These are phyloP conservation scores for Hartigia nigra DNA, from an alignment of 2,888 invertebrate genomes.

Conservation along the genomic window DNA sequence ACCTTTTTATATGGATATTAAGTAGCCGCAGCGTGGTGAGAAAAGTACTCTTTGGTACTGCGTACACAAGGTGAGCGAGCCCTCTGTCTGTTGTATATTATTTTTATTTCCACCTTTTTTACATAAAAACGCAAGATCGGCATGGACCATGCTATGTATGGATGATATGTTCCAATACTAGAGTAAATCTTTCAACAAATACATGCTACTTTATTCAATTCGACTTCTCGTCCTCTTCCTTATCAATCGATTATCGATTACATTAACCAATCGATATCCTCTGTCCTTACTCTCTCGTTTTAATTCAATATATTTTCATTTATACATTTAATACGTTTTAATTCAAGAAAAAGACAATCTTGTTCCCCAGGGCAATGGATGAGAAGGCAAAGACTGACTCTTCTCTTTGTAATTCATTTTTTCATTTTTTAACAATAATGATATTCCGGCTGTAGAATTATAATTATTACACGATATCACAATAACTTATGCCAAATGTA, in stretches of 20 bases:
- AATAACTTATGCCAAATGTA: too few relatives aligned
- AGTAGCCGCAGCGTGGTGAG: conserved; percentile 37
- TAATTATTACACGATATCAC: too few relatives aligned
- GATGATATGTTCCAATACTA: conserved; percentile 64
- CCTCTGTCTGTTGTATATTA: conserved; percentile 64
- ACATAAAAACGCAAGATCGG: conserved; percentile 61
- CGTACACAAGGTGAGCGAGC: conserved; percentile 34
- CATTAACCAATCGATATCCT: background rate
- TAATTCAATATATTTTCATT: background rate
- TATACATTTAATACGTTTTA: background rate
- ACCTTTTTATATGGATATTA: conserved; percentile 53
- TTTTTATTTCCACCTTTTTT: conserved; percentile 65
- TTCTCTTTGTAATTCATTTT: background rate
- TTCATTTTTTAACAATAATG: background rate
- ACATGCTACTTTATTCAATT: conserved; percentile 29
- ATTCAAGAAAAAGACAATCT: background rate
- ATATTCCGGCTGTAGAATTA: background rate
- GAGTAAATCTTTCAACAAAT: conserved; percentile 65
- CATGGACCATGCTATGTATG: conserved; percentile 64
- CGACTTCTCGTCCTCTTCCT: conserved; percentile 28
- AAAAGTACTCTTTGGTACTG: conserved; percentile 24
- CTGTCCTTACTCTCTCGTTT: background rate
- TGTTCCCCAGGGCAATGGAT: background rate
- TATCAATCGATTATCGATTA: background rate
- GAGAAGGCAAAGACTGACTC: background rate